phyloP scores from a whole-genome alignment of 2,113 vertebrate genomes.

The Corvus moneduloides region DNA sequence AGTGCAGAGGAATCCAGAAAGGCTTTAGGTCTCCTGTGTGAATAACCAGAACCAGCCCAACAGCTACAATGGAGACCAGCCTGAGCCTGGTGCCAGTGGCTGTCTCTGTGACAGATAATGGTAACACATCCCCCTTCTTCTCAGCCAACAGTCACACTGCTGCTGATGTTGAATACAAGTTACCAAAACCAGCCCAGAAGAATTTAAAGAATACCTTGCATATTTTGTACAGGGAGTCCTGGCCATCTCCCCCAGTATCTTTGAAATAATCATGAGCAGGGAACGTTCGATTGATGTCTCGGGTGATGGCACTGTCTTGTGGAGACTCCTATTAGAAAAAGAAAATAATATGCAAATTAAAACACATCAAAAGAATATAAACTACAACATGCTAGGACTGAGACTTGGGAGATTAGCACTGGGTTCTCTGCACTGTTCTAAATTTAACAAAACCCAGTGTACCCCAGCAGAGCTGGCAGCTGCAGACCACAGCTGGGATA shows the following conservation, averaged over 20 bases:
- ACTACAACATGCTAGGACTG: not conserved
- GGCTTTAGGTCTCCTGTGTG: not conserved
- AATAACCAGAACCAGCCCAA: not conserved
- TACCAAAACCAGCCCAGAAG: not conserved
- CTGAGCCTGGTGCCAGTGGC: not conserved
- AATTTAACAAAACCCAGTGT: not conserved
- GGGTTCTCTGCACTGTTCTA: not conserved
- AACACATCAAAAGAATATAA: not conserved
- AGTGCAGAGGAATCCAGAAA: not conserved
- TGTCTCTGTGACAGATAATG: not conserved
- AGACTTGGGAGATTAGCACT: not conserved
- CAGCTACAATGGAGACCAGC: not conserved
- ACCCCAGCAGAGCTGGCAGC: not conserved
- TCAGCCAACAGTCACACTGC: not conserved
- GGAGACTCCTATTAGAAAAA: conserved; percentile 85
- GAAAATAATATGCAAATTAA: not conserved
- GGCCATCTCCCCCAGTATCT: conserved; percentile 97
- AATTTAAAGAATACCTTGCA: conserved; percentile 86
- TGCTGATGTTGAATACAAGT: not conserved
- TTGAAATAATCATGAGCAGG: conserved; percentile 99
- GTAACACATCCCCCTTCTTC: not conserved
- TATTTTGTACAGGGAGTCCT: conserved; percentile 99
- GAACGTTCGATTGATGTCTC: conserved; percentile 98
- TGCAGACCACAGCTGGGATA: not conserved
- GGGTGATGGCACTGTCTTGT: conserved; percentile 97